Percentiles rank a stretch among this genome's conserved stretches.
Evolutionary conservation across 2,888 invertebrate genomes (phyloP).

Genomic region (Ametastegia equiseti): DNA sequence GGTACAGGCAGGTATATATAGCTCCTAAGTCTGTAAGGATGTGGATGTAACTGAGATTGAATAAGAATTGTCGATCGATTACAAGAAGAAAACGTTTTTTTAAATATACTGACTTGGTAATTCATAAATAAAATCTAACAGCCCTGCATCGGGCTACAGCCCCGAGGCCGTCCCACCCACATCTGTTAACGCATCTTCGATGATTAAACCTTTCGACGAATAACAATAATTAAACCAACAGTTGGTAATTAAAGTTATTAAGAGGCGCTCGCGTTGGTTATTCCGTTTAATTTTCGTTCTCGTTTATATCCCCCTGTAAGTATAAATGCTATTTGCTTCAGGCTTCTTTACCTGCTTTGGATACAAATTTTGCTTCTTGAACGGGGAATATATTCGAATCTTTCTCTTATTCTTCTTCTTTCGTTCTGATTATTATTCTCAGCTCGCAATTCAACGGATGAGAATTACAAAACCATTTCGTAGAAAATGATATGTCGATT

Average conservation of each 20-base stretch:
- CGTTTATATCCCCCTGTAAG: not conserved
- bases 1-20: too few relatives aligned
- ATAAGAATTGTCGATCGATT: slow-evolving; percentile 15
- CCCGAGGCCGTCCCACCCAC: slow-evolving; percentile 47
- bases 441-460: slow-evolving; percentile 42
- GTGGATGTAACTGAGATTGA: not conserved
- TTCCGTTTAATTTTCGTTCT: not conserved
- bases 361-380: too few relatives aligned
- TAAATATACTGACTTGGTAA: slow-evolving; percentile 31
- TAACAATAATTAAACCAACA: slow-evolving; percentile 48
- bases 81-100: slow-evolving; percentile 6
- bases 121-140: slow-evolving; percentile 46
- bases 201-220: slow-evolving; percentile 48
- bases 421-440: slow-evolving; percentile 30
- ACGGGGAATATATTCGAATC: not conserved
- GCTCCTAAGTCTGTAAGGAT: not conserved
- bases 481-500: slow-evolving; percentile 37
- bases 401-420: not conserved
- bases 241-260: slow-evolving; percentile 49
- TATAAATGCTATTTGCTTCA: not conserved
- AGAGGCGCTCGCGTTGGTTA: not conserved
- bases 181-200: slow-evolving; percentile 50
- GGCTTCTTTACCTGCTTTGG: not conserved
- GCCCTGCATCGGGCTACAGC: slow-evolving; percentile 31
- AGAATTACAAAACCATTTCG: slow-evolving; percentile 43